phyloP scores from a whole-genome alignment of 1,140 invertebrate genomes.

The Saxidomus purpurata region DNA sequence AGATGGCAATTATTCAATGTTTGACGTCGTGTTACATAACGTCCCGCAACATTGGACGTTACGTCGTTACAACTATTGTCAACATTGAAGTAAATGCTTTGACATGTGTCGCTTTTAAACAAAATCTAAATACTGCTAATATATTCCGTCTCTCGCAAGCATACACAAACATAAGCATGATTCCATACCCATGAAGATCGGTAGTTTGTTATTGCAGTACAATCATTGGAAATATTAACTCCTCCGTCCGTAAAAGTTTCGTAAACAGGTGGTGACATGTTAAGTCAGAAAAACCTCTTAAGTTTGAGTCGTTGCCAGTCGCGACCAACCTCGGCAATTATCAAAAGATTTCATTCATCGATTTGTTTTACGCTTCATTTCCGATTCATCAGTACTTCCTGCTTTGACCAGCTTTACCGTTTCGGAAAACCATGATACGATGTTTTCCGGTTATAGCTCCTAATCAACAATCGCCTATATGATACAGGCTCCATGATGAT shows the following conservation, averaged over 20 bases:
- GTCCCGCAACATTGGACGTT: too few relatives aligned
- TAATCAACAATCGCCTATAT: background rate
- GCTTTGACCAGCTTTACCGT: background rate
- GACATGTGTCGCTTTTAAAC: too few relatives aligned
- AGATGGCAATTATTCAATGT: too few relatives aligned
- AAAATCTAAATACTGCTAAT: too few relatives aligned
- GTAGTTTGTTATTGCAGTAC: background rate
- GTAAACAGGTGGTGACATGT: background rate
- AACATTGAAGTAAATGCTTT: too few relatives aligned
- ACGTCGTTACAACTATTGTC: too few relatives aligned
- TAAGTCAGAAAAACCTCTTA: background rate
- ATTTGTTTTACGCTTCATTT: background rate
- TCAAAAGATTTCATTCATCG: background rate
- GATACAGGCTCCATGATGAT: background rate
- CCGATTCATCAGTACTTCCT: background rate
- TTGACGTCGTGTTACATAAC: too few relatives aligned
- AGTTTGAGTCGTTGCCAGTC: background rate
- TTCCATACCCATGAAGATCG: background rate
- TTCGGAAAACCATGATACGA: background rate
- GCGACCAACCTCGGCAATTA: background rate
- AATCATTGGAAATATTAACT: background rate
- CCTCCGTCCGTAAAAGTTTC: background rate
- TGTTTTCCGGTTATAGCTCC: background rate
- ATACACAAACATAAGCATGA: background rate
- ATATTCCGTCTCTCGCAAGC: background rate